Percentiles rank a stretch among this genome's conserved stretches.
phyloP scores from a whole-genome alignment of 2,888 invertebrate species.

The Teinopalpus imperialis region DNA sequence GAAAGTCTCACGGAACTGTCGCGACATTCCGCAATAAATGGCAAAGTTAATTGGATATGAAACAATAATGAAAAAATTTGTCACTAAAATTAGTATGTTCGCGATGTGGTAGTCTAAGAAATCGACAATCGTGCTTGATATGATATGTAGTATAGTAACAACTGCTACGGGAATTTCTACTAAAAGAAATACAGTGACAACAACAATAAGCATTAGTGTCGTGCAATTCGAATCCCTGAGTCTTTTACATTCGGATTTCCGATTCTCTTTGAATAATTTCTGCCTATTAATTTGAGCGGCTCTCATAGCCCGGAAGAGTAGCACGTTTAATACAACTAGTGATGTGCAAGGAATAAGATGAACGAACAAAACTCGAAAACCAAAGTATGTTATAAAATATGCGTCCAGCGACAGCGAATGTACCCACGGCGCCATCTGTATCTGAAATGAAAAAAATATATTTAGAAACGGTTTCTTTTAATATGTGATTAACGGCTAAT shows the following conservation, averaged over 20 bases:
- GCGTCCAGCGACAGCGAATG: constrained; percentile 85
- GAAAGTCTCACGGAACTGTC: constrained; percentile 96
- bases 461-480: neutral
- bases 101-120: constrained; percentile 90
- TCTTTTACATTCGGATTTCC: constrained; percentile 90
- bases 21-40: constrained; percentile 97
- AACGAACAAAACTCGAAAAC: constrained; percentile 95
- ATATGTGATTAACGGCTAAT: no score
- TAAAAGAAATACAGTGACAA: constrained; percentile 91
- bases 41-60: constrained; percentile 97
- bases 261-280: constrained; percentile 88
- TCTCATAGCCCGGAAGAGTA: constrained; percentile 92
- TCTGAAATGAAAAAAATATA: constrained; percentile 47
- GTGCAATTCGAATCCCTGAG: constrained; percentile 92
- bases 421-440: constrained; percentile 87
- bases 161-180: constrained; percentile 93
- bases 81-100: constrained; percentile 89
- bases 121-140: constrained; percentile 87
- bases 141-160: constrained; percentile 91
- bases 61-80: constrained; percentile 95
- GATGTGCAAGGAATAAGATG: constrained; percentile 94
- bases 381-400: constrained; percentile 91
- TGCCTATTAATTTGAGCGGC: constrained; percentile 91
- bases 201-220: constrained; percentile 93
- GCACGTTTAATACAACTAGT: constrained; percentile 92